Evolutionary conservation across 2,888 invertebrate species (phyloP), one percentile per base, ranked within the genome.

Genomic region (Noctua fimbriata): DNA sequence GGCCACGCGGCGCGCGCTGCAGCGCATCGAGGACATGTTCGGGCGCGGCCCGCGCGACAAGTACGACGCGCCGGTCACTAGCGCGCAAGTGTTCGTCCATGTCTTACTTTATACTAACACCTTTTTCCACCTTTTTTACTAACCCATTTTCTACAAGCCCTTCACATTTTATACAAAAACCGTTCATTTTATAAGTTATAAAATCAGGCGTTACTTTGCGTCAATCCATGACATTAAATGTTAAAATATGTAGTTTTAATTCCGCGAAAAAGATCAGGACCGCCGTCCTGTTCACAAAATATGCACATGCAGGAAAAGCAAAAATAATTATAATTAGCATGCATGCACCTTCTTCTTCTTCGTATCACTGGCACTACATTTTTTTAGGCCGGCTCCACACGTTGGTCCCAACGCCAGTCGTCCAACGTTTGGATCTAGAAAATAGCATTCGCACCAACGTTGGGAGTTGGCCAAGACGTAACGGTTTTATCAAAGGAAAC

Each of bases 71-170:
- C 94, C 95, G 5, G 49, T 87, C 85, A 93, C 93, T 82, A 87
- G 92, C 74, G 89, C 95, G 24, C 94, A 95, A 75, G 92, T 92
- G 94, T 94, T 9, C 60, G 88, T 85, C 18, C 6, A 36, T n/a
- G 36, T 47, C 21, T 66, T 78, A 44, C 3, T 18, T 41, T 41
- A 41, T 52, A 77, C 18, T 65, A 28, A 65, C 16, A n/a, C n/a
- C n/a, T n/a, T n/a, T n/a, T n/a, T n/a, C n/a, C n/a, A n/a, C n/a
- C n/a, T n/a, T n/a, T n/a, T n/a, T n/a, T n/a, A n/a, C n/a, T n/a
- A n/a, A n/a, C n/a, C n/a, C n/a, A n/a, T n/a, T n/a, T n/a, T 77
- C 47, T 49, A 16, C 21, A 47, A 76, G 21, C 9, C 32, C 4
- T 32, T 32, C 32, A 63, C 32, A 47, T 58, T 76, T 58, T n/a